These are phyloP conservation scores for Pituophis catenifer DNA, from an alignment of 2,113 vertebrate species.

Conservation along the genomic window DNA sequence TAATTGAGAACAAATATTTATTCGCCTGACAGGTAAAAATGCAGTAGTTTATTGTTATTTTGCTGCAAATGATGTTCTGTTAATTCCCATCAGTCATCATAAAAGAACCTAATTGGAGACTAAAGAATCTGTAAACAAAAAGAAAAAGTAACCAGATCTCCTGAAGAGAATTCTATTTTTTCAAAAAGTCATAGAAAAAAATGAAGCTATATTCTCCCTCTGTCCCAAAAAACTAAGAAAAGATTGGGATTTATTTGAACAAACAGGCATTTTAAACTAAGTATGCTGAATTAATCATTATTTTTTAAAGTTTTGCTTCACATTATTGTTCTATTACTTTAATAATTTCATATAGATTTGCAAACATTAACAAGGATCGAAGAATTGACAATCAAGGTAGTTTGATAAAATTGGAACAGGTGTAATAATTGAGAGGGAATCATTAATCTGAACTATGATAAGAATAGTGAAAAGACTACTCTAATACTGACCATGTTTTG, in stretches of 20 bases:
- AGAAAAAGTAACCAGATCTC: neutral
- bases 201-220: neutral
- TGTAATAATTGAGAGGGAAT: neutral
- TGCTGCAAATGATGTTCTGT: neutral
- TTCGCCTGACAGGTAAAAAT: neutral
- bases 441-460: fast-evolving
- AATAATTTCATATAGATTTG: neutral
- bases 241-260: neutral
- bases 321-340: neutral
- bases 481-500: neutral
- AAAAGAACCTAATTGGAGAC: fast-evolving
- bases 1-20: neutral
- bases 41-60: neutral
- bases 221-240: neutral
- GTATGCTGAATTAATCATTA: neutral
- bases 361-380: neutral
- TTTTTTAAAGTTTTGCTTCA: neutral
- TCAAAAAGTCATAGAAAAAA: neutral
- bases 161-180: neutral
- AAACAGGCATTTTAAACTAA: neutral
- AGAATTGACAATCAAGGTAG: neutral
- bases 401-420: neutral
- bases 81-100: neutral
- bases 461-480: neutral
- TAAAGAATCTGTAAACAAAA: neutral